These are phyloP conservation scores for Yponomeuta malinellus DNA, from an alignment of 2,888 invertebrate genomes.

Conservation along the genomic window DNA sequence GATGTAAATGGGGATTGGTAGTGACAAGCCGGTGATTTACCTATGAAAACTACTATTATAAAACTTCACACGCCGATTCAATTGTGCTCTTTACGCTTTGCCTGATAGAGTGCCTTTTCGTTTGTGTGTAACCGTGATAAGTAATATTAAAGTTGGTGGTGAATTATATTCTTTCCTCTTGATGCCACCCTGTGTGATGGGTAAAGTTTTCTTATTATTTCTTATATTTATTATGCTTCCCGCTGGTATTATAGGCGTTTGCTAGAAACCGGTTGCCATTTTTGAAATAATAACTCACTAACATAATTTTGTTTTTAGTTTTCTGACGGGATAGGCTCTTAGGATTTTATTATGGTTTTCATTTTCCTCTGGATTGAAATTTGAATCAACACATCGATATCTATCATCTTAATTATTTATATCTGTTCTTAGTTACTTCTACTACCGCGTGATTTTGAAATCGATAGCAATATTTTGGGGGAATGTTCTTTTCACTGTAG, in stretches of 20 bases:
- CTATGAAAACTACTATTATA: constrained; percentile 32
- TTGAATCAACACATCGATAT: too few relatives aligned
- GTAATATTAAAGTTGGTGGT: constrained; percentile 42
- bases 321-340: too few relatives aligned
- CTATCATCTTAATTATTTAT: too few relatives aligned
- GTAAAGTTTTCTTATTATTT: constrained; percentile 73
- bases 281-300: neutral
- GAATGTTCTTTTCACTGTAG: too few relatives aligned
- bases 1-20: neutral
- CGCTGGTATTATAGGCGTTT: constrained; percentile 38
- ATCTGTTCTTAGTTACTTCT: too few relatives aligned
- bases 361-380: too few relatives aligned
- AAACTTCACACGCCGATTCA: constrained; percentile 12
- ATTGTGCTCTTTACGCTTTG: constrained; percentile 29
- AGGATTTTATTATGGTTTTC: too few relatives aligned
- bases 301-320: too few relatives aligned
- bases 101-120: constrained; percentile 33
- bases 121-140: constrained; percentile 20
- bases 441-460: too few relatives aligned
- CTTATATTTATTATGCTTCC: constrained; percentile 69
- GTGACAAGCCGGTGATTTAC: constrained; percentile 56
- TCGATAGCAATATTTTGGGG: too few relatives aligned
- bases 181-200: constrained; percentile 52
- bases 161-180: constrained; percentile 45
- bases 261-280: neutral